Evolutionary conservation across 1,140 invertebrate species (phyloP).

Genomic region (Philopotamus ludificatus): DNA sequence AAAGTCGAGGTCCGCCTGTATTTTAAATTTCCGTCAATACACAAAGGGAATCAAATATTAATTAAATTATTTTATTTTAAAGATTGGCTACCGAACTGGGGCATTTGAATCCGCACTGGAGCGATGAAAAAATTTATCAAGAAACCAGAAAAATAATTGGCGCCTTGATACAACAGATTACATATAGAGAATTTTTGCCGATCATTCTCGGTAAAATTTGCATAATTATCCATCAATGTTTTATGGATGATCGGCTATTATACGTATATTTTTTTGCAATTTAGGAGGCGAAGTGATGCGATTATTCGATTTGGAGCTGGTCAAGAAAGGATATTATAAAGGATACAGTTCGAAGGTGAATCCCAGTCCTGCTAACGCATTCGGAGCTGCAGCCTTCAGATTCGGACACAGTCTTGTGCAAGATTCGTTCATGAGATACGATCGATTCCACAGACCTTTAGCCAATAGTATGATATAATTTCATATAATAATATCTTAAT

Average conservation of each 20-base stretch:
- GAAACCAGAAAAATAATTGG: slow-evolving; percentile 81
- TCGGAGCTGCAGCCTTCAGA: slow-evolving; percentile 91
- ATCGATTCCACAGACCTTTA: slow-evolving; percentile 63
- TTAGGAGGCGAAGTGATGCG: slow-evolving; percentile 67
- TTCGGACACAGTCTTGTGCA: slow-evolving; percentile 95
- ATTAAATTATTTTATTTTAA: slow-evolving; percentile 21
- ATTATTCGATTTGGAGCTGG: slow-evolving; percentile 67
- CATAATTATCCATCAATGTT: slow-evolving; percentile 3
- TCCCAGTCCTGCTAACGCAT: slow-evolving; percentile 86
- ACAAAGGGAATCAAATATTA: not conserved
- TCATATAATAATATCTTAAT: not conserved
- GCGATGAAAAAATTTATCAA: slow-evolving; percentile 84
- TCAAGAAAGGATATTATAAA: slow-evolving; percentile 64
- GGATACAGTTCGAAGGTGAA: slow-evolving; percentile 80
- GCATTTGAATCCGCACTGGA: slow-evolving; percentile 81
- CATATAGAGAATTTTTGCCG: slow-evolving; percentile 86
- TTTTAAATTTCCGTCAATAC: too few relatives aligned
- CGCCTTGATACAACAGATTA: slow-evolving; percentile 83
- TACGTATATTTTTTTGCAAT: slow-evolving; percentile 21
- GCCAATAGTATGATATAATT: slow-evolving; percentile 61
- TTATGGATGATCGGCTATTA: not conserved
- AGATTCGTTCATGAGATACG: slow-evolving; percentile 67
- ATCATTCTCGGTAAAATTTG: slow-evolving; percentile 68
- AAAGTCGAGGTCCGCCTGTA: too few relatives aligned
- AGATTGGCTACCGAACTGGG: slow-evolving; percentile 75